Evolutionary conservation across 2,888 invertebrate species (phyloP), one percentile per base, ranked within the genome.

Genomic region (Pherbina coryleti): DNA sequence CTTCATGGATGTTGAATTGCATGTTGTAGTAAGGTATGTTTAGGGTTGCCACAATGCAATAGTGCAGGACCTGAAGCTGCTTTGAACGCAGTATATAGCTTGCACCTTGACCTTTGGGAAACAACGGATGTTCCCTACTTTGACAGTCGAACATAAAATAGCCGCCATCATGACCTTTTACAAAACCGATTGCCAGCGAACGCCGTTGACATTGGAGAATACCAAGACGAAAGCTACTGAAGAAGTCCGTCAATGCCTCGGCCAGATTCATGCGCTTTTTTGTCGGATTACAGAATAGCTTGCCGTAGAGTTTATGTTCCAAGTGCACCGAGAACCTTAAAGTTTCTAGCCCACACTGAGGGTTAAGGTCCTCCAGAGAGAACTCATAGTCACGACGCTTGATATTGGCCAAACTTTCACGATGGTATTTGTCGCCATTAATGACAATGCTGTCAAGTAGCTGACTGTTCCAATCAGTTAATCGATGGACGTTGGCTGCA

Each of bases 81-180:
- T 91, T 91, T 81, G 92, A 92, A 82, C 93, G 91, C 57, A 94
- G 86, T 70, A 93, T 89, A 83, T 93, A 94, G 0, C 93, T 90
- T 14, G 91, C 89, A 2, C 92, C 92, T 81, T 91, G 89, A 17
- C 91, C 90, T 0, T 92, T 91, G 34, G 90, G 87, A 84, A 93
- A 94, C 84, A 93, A 86, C 0, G 93, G 93, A 3, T 90, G 87
- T 5, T 93, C 93, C 81, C 89, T 88, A 77, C 91, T 91, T 86
- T 93, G 93, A 81, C 92, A 93, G 83, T 94, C 94, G 84, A 91
- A 93, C 92, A 94, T 92, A 82, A 93, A 93, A 83, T 93, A 94
- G 19, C 93, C 93, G 11, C 86, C 83, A 14, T 85, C 84, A 25
- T 28, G 8, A 28, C 14, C 28, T 9, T 22, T 17, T 1, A 25